Evolutionary conservation across 2,888 invertebrate genomes (phyloP), one percentile per base, ranked within the genome.

Genomic region (Macrosoma leucophasiata): DNA sequence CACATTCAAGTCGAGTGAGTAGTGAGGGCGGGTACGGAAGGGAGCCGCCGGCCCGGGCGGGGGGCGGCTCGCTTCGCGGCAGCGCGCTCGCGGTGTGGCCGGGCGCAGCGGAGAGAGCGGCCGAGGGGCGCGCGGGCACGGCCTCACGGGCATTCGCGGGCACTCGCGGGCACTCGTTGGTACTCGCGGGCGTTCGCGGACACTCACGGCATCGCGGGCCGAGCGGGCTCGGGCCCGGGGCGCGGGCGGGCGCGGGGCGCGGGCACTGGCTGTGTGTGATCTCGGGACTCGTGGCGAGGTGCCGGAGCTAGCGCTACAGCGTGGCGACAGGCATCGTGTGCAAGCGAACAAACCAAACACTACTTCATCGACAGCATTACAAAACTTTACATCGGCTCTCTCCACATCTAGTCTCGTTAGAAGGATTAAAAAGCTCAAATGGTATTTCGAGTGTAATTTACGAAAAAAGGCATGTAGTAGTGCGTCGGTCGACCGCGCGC

Each of bases 281-380:
- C 54, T 48, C 77, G 79, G 81, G 85, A 82, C 82, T 77, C 77
- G 79, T 69, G 73, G 73, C 73, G 74, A 72, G 70, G 82, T 82
- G 84, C 84, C 82, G 78, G 79, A 76, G 81, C 85, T 84, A 86
- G 84, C 84, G 78, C 84, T 84, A 84, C 84, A 79, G 85, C 84
- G 85, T 85, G 85, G 85, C 85, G 79, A 72, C 84, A 84, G 84
- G 84, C 85, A 78, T 81, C 84, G 84, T 84, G 85, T 85, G 85
- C 85, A 85, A 85, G 85, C 85, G 84, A 84, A 84, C 84, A 85
- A 84, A 84, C 81, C 82, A 84, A 82, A 84, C 82, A 82, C 84
- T 84, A 84, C 84, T 75, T 76, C 81, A 81, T 84, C 71, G 82
- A 84, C 84, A 84, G 82, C 84, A 84, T 84, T 81, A 84, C 84